These are phyloP conservation scores for Sinocyclocheilus anophthalmus DNA, from an alignment of 2,113 vertebrate genomes.

Conservation along the genomic window DNA sequence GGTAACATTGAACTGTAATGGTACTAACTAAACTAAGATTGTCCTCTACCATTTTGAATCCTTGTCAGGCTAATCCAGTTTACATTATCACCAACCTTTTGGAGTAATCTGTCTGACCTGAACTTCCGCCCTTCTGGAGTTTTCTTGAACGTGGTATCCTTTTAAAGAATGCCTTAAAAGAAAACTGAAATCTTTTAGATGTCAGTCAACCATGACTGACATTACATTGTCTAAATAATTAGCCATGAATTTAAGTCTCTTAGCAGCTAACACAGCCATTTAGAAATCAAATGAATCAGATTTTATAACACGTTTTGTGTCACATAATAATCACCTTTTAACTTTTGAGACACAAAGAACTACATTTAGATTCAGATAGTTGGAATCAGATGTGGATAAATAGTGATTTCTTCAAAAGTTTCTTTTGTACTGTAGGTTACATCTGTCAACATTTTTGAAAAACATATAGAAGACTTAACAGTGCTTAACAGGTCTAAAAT, in stretches of 20 bases:
- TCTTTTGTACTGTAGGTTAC: neutral
- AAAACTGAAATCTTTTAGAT: neutral
- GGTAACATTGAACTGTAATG: neutral
- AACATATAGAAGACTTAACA: slow-evolving; percentile 7
- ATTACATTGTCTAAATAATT: neutral
- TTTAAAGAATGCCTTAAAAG: neutral
- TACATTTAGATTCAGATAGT: neutral
- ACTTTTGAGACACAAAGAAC: neutral
- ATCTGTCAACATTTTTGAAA: neutral
- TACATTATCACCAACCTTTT: slow-evolving; percentile 1
- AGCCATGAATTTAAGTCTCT: neutral
- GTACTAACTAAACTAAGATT: neutral
- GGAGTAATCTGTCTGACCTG: neutral
- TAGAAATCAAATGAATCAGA: neutral
- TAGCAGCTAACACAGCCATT: neutral
- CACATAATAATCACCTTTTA: neutral
- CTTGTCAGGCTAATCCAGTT: neutral
- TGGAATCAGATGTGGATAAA: neutral
- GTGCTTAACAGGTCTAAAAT: neutral
- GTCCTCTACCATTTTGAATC: neutral
- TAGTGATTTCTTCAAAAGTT: neutral
- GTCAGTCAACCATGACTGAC: neutral
- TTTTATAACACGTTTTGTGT: neutral
- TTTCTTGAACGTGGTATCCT: neutral
- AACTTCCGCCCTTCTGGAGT: neutral